phyloP scores from a whole-genome alignment of 2,113 vertebrate species.

The Saccopteryx bilineata region DNA sequence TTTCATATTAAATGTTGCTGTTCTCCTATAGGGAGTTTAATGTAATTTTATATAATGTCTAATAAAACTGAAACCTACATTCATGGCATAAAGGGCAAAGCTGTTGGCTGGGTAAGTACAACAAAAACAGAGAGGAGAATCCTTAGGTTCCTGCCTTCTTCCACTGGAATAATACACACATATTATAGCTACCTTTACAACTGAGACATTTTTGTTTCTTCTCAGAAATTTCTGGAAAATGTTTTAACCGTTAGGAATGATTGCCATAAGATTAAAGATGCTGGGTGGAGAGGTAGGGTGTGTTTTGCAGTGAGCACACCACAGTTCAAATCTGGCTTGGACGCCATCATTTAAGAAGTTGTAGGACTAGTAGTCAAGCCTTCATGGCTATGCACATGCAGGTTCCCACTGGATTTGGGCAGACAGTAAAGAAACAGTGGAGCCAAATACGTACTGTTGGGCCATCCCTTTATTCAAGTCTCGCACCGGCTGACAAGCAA shows the following conservation, averaged over 20 bases:
- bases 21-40: slow-evolving; percentile 25
- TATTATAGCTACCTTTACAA: not conserved
- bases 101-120: not conserved
- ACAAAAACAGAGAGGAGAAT: slow-evolving; percentile 51
- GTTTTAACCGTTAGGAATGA: not conserved
- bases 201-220: slow-evolving; percentile 51
- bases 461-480: too few species aligned
- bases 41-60: slow-evolving; percentile 36
- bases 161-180: not conserved
- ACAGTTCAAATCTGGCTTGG: not conserved
- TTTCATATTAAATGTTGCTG: slow-evolving; percentile 54
- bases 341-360: not conserved
- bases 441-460: too few species aligned
- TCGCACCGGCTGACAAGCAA: too few species aligned
- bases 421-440: too few species aligned
- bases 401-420: too few species aligned
- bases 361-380: too few species aligned
- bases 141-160: not conserved
- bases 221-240: slow-evolving; percentile 36
- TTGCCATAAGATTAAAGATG: not conserved
- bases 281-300: not conserved
- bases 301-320: not conserved
- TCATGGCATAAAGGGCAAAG: not conserved
- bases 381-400: too few species aligned
- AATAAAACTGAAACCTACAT: slow-evolving; percentile 21